These are phyloP conservation scores for Vulpes lagopus DNA, from an alignment of 2,113 vertebrate species.

Conservation along the genomic window DNA sequence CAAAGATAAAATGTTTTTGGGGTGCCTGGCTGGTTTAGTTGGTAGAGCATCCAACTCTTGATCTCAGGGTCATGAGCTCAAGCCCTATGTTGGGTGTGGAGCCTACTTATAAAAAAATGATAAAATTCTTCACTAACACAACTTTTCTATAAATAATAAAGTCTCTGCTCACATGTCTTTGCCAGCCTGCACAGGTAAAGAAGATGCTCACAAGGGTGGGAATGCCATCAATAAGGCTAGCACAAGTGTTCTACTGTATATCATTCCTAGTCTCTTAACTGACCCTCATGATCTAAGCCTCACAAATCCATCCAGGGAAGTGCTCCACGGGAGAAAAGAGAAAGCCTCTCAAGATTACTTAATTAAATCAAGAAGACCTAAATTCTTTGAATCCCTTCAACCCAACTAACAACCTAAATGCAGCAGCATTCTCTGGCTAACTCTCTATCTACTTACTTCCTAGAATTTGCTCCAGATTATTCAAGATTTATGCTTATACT, in stretches of 20 bases:
- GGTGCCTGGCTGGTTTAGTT: not conserved
- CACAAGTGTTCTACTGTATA: not conserved
- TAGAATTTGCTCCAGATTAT: not conserved
- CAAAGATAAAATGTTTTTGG: constrained; percentile 21
- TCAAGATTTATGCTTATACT: not conserved
- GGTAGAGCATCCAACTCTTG: not conserved
- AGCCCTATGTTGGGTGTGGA: not conserved
- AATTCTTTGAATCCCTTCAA: not conserved
- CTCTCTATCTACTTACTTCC: not conserved
- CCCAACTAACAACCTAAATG: not conserved
- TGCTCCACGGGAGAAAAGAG: not conserved
- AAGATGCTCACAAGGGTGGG: not conserved
- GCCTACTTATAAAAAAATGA: not conserved
- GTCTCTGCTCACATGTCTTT: not conserved
- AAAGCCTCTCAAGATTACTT: not conserved
- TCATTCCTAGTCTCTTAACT: not conserved
- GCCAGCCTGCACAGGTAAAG: not conserved
- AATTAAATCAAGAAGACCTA: not conserved
- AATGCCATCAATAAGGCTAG: not conserved
- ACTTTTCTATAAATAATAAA: not conserved
- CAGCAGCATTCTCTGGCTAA: not conserved
- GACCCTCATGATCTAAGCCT: too few species aligned
- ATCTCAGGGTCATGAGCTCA: not conserved
- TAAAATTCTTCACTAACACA: constrained; percentile 40
- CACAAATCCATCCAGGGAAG: not conserved